A percentile compares a stretch with the other conserved stretches of the same genome.
Conservation (phyloP, 64 coral and sea anemone genomes). For the Montipora capricornis region DNA sequence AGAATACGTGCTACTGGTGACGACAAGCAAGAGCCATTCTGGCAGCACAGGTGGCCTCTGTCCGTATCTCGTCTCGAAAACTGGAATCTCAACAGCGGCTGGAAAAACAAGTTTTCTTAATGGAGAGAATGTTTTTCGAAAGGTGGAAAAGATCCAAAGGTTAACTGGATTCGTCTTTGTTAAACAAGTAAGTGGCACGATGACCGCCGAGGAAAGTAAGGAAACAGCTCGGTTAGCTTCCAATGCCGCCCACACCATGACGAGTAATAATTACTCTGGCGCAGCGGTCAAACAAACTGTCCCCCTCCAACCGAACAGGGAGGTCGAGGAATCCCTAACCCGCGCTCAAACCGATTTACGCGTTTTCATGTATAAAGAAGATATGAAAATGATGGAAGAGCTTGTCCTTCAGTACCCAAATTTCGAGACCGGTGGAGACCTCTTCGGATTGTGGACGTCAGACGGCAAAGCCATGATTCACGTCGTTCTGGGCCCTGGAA, state of each 20-base stretch:
- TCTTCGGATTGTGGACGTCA: constrained; percentile 68
- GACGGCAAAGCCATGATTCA: constrained; percentile 57
- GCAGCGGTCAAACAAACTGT: background rate
- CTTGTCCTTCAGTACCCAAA: constrained; percentile 33
- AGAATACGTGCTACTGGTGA: background rate
- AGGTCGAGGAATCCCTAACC: background rate
- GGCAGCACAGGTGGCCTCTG: background rate
- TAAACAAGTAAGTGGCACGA: background rate
- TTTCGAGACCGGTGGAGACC: constrained; percentile 58
- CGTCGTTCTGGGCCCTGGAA: constrained; percentile 60
- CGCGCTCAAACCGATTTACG: background rate
- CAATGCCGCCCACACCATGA: background rate
- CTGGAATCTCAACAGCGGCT: background rate
- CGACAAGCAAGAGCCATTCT: background rate
- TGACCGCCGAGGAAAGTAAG: background rate
- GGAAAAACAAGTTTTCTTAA: background rate
- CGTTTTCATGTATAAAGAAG: constrained; percentile 38
- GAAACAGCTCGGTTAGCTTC: background rate
- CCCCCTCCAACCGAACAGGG: background rate
- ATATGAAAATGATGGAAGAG: background rate
- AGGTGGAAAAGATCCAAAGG: background rate
- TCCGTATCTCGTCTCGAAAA: constrained; percentile 11
- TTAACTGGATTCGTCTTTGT: background rate
- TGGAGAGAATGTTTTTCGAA: background rate
- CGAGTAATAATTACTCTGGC: background rate